phyloP scores from a whole-genome alignment of 2,888 invertebrate genomes.

The Lutraria lutraria region DNA sequence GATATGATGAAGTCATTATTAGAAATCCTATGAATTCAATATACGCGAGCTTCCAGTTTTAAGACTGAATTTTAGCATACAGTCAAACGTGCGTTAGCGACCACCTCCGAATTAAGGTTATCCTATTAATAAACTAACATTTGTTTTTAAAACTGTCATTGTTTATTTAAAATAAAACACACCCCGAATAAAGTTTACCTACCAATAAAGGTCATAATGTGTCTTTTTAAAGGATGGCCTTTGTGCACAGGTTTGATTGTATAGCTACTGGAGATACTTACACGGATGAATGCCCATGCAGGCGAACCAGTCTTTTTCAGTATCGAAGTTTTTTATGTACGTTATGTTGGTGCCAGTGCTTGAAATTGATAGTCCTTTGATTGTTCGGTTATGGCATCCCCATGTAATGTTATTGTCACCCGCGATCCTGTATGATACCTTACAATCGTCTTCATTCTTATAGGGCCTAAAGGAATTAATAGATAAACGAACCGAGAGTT shows the following conservation, averaged over 20 bases:
- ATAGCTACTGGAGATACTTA: background rate
- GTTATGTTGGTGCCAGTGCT: background rate
- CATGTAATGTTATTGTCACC: background rate
- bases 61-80: too few relatives aligned
- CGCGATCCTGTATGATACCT: background rate
- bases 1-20: too few relatives aligned
- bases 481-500: background rate
- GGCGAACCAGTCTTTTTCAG: background rate
- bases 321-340: constrained; percentile 14
- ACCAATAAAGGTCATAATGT: background rate
- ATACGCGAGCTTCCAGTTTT: too few relatives aligned
- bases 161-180: background rate
- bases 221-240: too few relatives aligned
- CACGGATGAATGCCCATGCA: constrained; percentile 7
- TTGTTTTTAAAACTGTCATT: too few relatives aligned
- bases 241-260: background rate
- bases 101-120: too few relatives aligned
- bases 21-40: too few relatives aligned
- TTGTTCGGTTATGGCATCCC: background rate
- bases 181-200: background rate
- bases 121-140: too few relatives aligned
- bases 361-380: background rate
- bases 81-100: background rate
- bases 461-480: background rate
- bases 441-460: background rate